Evolutionary conservation across 2,888 invertebrate genomes (phyloP).

Genomic region (Dusona sp.): DNA sequence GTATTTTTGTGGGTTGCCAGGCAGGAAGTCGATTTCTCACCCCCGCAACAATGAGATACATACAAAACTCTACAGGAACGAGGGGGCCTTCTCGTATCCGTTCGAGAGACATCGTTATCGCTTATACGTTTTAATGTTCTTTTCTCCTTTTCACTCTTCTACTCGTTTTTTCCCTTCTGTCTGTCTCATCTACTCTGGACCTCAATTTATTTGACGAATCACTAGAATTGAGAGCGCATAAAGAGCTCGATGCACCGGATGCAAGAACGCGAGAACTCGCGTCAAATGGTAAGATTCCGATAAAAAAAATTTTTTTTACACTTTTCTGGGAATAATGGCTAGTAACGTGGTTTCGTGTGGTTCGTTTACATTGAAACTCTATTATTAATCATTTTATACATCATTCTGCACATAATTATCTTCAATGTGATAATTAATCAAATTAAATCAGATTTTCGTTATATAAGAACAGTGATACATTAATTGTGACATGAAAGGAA

Average conservation of each 20-base stretch:
- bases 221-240: slow-evolving; percentile 73
- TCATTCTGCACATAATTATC: too few relatives aligned
- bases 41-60: slow-evolving; percentile 69
- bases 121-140: slow-evolving; percentile 38
- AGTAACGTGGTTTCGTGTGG: background rate
- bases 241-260: slow-evolving; percentile 67
- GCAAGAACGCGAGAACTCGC: slow-evolving; percentile 46
- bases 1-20: slow-evolving; percentile 62
- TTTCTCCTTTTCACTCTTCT: slow-evolving; percentile 23
- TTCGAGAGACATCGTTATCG: slow-evolving; percentile 70
- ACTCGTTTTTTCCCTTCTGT: slow-evolving; percentile 13
- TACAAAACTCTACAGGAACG: slow-evolving; percentile 66
- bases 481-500: too few relatives aligned
- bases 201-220: slow-evolving; percentile 41
- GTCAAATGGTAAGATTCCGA: background rate
- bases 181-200: slow-evolving; percentile 19
- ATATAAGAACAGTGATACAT: too few relatives aligned
- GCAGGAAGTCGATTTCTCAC: slow-evolving; percentile 71
- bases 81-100: slow-evolving; percentile 72
- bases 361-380: background rate
- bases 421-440: too few relatives aligned
- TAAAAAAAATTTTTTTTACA: slow-evolving; percentile 9
- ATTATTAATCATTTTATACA: too few relatives aligned
- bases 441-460: too few relatives aligned
- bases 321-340: background rate